Evolutionary conservation across 2,113 vertebrate genomes (phyloP), one percentile per base, ranked within the genome.

Genomic region (Ciconia boyciana): DNA sequence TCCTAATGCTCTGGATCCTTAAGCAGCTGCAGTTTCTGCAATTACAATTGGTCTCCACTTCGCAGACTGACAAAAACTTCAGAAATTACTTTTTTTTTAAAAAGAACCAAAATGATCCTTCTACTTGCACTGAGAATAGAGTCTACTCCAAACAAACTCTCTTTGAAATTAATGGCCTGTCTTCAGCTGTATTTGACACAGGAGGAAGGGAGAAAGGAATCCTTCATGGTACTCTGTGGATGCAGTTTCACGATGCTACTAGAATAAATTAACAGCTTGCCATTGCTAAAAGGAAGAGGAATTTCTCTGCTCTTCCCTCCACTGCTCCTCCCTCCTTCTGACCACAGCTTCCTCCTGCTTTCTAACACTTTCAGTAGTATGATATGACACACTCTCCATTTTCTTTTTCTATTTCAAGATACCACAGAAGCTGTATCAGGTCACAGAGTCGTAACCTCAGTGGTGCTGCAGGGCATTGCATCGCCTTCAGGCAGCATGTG

Each of bases 401-500:
- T 81, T 70, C 18, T 60, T 86, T 69, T 80, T 28, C 68, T 71
- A 13, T 75, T 77, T 62, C 54, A 76, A 75, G 70, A 61, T 44
- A 32, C 32, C 54, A 80, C 39, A 39, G 5, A 64, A 71, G 34
- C 75, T 98, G 98, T 98, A 98, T 98, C 98, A 96, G 86, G 87
- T 57, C 72, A 95, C 86, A 86, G 93, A 88, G 64, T 96, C 4
- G 2, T 98, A 99, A 90, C 97, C 87, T 12, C 98, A 99, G 57
- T 96, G 98, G 81, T 98, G 98, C 97, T 99, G 98, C 83, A 98
- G 98, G 91, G 98, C 98, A 93, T 98, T 98, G 97, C 94, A 96
- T 91, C 98, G 98, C 97, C 98, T 99, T 98, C 99, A 99, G 87
- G 98, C 98, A 10, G 98, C 98, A 1, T 88, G 96, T 7, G 98